Evolutionary conservation across 2,797 vertebrate species (phyloP).

Genomic region (Euthynnus affinis): DNA sequence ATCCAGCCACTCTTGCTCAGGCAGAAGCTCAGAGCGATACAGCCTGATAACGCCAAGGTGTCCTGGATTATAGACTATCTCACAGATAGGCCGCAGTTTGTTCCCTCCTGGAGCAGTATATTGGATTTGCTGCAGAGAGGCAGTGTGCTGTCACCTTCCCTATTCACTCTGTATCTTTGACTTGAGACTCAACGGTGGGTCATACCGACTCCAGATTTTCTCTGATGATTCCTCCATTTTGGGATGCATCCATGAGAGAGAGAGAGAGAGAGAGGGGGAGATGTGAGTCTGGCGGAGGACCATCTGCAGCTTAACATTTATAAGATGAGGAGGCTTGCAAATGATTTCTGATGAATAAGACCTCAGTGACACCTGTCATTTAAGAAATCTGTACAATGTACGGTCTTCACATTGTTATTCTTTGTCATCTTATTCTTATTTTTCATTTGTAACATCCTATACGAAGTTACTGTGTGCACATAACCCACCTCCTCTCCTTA

Average conservation of each 20-base stretch:
- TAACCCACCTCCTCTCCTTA: not conserved
- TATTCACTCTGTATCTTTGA: constrained; percentile 53
- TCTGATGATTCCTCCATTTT: constrained; percentile 39
- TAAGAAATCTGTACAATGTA: not conserved
- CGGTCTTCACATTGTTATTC: not conserved
- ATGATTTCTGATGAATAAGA: constrained; percentile 28
- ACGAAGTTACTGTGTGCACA: constrained; percentile 9
- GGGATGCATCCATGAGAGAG: not conserved
- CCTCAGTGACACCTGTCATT: constrained; percentile 3
- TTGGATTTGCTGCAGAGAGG: constrained; percentile 70
- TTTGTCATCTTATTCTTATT: not conserved
- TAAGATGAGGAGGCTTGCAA: not conserved
- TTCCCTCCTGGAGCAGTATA: constrained; percentile 60
- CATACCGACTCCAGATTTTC: constrained; percentile 49
- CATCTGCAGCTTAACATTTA: constrained; percentile 43
- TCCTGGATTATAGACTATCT: constrained; percentile 79
- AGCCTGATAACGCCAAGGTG: constrained; percentile 75
- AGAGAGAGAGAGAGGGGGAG: constrained; percentile 1
- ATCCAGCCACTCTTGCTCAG: constrained; percentile 58
- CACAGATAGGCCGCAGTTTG: constrained; percentile 64
- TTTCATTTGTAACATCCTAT: not conserved
- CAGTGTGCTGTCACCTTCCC: constrained; percentile 54
- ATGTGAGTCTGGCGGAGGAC: constrained; percentile 12
- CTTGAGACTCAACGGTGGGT: constrained; percentile 48
- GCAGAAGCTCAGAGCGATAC: constrained; percentile 68